phyloP scores from a whole-genome alignment of 2,113 vertebrate species.

The Pachypanchax playfairii region DNA sequence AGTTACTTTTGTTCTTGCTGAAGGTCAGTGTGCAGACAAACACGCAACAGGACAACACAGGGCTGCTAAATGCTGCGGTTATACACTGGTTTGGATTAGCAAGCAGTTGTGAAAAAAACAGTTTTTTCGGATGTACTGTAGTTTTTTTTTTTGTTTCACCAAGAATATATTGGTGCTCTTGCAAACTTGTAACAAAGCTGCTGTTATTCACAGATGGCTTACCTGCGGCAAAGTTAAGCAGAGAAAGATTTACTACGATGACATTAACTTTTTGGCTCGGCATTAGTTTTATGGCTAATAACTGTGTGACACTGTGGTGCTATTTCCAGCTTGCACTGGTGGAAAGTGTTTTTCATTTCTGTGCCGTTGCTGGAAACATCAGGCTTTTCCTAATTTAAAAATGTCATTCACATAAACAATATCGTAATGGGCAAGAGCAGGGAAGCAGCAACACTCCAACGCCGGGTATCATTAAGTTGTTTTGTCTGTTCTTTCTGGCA shows the following conservation, averaged over 20 bases:
- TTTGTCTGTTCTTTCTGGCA: slow-evolving; percentile 1
- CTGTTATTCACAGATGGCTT: slow-evolving; percentile 65
- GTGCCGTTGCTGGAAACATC: slow-evolving; percentile 19
- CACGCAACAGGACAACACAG: slow-evolving; percentile 4
- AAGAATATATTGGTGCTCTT: slow-evolving; percentile 40
- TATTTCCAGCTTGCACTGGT: slow-evolving; percentile 20
- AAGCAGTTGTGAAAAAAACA: too few species aligned
- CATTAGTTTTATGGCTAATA: slow-evolving; percentile 70
- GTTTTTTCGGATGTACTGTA: too few species aligned
- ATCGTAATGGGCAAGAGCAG: slow-evolving; percentile 22
- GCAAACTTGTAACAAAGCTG: slow-evolving; percentile 42
- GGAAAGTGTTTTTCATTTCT: not conserved
- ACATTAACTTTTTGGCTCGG: slow-evolving; percentile 62
- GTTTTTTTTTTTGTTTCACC: slow-evolving; percentile 30
- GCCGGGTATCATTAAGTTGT: not conserved
- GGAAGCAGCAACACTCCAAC: slow-evolving; percentile 5
- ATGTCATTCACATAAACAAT: slow-evolving; percentile 28
- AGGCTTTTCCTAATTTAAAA: slow-evolving; percentile 39
- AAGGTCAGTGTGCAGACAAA: slow-evolving; percentile 40
- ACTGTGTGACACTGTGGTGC: slow-evolving; percentile 35
- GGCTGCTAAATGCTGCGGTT: not conserved
- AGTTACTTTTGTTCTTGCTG: slow-evolving; percentile 33
- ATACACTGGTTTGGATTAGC: slow-evolving; percentile 7
- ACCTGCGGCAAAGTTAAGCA: slow-evolving; percentile 64
- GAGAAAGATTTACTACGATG: slow-evolving; percentile 67